Evolutionary conservation across 1,140 invertebrate species (phyloP).

Genomic region (Bombus soroeensis): DNA sequence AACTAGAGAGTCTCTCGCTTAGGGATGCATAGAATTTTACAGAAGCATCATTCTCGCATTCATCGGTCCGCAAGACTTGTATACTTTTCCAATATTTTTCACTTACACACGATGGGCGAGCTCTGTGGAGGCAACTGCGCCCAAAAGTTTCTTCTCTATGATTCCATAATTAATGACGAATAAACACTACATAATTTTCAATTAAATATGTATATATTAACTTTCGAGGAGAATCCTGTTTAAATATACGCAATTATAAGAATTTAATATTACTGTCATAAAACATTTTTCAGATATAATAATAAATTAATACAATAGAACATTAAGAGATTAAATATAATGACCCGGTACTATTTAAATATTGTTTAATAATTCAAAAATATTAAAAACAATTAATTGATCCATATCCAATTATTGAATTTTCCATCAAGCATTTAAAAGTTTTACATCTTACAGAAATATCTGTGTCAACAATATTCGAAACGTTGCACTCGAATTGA

Average conservation of each 20-base stretch:
- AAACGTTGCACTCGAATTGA: neutral
- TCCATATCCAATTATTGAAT: neutral
- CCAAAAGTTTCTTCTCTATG: neutral
- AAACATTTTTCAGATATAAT: no score
- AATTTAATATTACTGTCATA: no score
- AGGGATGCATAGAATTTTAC: constrained; percentile 59
- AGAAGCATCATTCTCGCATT: constrained; percentile 37
- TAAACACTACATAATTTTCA: no score
- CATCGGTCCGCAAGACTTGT: constrained; percentile 22
- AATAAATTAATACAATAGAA: no score
- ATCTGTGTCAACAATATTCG: neutral
- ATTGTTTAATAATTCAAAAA: neutral
- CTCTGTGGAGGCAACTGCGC: neutral
- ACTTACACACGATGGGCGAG: neutral
- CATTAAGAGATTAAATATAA: no score
- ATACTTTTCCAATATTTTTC: constrained; percentile 47
- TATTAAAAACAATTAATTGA: no score
- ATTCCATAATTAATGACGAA: neutral
- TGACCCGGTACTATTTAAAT: neutral
- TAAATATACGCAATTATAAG: no score
- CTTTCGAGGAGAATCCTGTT: no score
- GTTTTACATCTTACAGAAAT: neutral
- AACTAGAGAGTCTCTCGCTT: constrained; percentile 1
- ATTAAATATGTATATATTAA: no score
- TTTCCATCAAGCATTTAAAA: neutral